Evolutionary conservation across 2,888 invertebrate genomes (phyloP), one percentile per base, ranked within the genome.

Genomic region (Pilophorus perplexus): DNA sequence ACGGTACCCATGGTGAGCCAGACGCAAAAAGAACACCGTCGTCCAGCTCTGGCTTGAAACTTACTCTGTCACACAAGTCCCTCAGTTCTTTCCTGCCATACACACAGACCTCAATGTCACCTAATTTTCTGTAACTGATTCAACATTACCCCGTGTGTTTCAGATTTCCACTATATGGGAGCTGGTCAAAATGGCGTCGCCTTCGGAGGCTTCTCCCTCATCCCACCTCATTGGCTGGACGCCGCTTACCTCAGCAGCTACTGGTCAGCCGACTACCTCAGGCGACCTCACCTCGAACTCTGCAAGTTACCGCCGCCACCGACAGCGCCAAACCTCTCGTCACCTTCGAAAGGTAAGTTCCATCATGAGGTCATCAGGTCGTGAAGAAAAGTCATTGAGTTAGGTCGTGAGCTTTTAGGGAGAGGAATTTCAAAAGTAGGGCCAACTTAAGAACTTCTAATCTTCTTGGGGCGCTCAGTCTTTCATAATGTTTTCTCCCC

Each of bases 141-240:
- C n/a, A n/a, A n/a, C n/a, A n/a, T n/a, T n/a, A n/a, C n/a, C n/a
- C n/a, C n/a, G n/a, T n/a, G n/a, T n/a, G n/a, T 60, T 44, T 38
- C 80, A 91, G 90, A 82, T 82, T 90, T 86, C 76, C 89, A 88
- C 68, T 90, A 89, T 75, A 88, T 83, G 52, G 76, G 77, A 4
- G 76, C 77, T 4, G 80, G 81, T 14, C 73, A 78, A 42, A 81
- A 82, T 60, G 87, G 88, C 2, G 87, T 85, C 40, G 84, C 84
- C 20, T 88, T 89, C 76, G 87, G 86, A 74, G 89, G 88, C 1
- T 88, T 90, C 77, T 80, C 76, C 3, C 72, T 93, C 69, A 78
- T 92, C 66, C 89, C 89, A 74, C 88, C 90, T 0, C 87, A 88
- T 33, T 91, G 92, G 89, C 78, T 93, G 72, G 93, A 93, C 75